Evolutionary conservation across 2,797 vertebrate genomes (phyloP).

Genomic region (Anisognathus igniventris): DNA sequence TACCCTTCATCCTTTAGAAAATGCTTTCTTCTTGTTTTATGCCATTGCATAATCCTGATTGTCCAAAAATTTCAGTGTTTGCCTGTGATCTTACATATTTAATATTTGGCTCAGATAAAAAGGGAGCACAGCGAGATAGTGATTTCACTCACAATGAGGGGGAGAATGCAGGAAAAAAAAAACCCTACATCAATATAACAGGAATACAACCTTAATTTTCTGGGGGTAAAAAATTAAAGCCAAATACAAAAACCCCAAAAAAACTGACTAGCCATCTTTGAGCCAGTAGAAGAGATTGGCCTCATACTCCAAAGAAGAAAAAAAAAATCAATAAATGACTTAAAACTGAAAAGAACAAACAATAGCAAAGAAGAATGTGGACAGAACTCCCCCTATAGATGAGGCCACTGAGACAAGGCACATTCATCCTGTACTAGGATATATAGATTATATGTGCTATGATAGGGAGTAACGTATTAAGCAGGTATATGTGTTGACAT

Average conservation of each 20-base stretch:
- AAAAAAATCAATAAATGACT: background rate
- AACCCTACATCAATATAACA: background rate
- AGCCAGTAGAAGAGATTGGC: background rate
- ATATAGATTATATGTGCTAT: background rate
- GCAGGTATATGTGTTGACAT: background rate
- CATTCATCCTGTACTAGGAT: background rate
- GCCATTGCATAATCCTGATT: background rate
- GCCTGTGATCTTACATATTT: background rate
- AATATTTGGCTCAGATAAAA: background rate
- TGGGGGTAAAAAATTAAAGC: rapidly evolving
- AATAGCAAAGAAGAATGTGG: background rate
- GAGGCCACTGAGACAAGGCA: background rate
- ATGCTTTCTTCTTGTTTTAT: background rate
- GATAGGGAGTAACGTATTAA: background rate
- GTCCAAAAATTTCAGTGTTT: background rate
- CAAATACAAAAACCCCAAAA: background rate
- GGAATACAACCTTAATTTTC: background rate
- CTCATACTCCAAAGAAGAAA: background rate
- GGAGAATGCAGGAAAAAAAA: background rate
- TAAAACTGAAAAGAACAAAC: background rate
- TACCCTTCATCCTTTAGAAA: slow-evolving; percentile 6
- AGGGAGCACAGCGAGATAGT: background rate
- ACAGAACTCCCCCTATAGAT: background rate
- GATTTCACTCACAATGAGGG: background rate
- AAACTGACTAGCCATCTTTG: background rate